Evolutionary conservation across 2,113 vertebrate genomes (phyloP), one percentile per base, ranked within the genome.

Genomic region (Pelmatolapia mariae): DNA sequence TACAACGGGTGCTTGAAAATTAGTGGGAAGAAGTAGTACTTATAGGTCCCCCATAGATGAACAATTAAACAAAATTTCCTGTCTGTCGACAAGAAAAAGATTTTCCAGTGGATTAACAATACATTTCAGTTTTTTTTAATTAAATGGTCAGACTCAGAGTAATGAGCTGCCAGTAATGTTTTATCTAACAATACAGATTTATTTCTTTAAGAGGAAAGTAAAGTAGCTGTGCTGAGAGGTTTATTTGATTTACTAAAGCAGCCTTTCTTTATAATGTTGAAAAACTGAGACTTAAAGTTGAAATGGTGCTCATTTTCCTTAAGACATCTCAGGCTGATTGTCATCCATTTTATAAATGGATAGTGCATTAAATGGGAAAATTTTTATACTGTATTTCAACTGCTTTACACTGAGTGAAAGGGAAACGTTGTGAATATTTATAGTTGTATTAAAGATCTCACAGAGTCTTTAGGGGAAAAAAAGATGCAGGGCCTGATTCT

Each of bases 121-220:
- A 26, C 8, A 18, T 45, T 45, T 45, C 0, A 10, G 26, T 4
- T 47, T 47, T 53, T 53, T n/a, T 7, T 0, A 0, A 29, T 19
- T 19, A 47, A 19, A 66, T 45, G 18, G 24, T 11, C 40, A 29
- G 40, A 47, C 3, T 73, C 5, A 2, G 4, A 18, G 4, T 47
- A 76, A 47, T 47, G 71, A 19, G 15, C 68, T 76, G 22, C 22
- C 40, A 26, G 10, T 47, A 73, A 15, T 19, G 61, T 76, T 47
- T 29, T 76, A 29, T 47, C 40, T 47, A 47, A 45, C 24, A 18
- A 18, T 47, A 47, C 43, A 76, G 40, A 47, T 76, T 47, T 47
- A 47, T 76, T 29, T 76, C 15, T 76, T 76, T 47, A 29, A 76
- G 24, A 18, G 43, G 24, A 11, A 29, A 29, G 6, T 29, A 29